Evolutionary conservation across 2,888 invertebrate genomes (phyloP).

Genomic region (Mesoligia furuncula): DNA sequence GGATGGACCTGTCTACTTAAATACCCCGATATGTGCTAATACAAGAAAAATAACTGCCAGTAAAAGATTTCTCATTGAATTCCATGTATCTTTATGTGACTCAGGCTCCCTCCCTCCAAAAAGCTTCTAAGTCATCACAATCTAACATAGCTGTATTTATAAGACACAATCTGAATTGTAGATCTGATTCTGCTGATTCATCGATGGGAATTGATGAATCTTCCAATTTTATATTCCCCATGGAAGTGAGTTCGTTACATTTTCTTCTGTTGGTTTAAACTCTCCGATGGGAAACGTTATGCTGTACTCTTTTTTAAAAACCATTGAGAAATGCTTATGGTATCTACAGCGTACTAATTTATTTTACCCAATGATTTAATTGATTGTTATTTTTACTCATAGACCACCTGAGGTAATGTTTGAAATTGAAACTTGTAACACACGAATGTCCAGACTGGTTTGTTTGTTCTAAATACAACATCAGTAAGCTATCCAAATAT

Average conservation of each 20-base stretch:
- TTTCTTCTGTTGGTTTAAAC: constrained; percentile 4
- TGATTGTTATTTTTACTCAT: background rate
- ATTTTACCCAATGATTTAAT: background rate
- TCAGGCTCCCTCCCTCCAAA: no score
- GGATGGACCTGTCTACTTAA: background rate
- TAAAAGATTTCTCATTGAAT: background rate
- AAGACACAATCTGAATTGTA: constrained; percentile 44
- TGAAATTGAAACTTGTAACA: background rate
- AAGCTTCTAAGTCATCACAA: constrained; percentile 8
- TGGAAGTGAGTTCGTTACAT: constrained; percentile 6
- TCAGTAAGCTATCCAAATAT: background rate
- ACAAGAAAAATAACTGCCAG: background rate
- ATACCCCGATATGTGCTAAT: background rate
- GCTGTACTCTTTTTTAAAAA: background rate
- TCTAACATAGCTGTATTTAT: constrained; percentile 13
- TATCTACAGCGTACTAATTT: background rate
- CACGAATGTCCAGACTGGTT: background rate
- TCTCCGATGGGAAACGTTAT: background rate
- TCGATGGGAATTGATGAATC: constrained; percentile 32
- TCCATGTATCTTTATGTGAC: background rate
- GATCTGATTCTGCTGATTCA: constrained; percentile 24
- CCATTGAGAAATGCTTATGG: background rate
- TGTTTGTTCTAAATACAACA: background rate
- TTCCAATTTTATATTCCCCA: constrained; percentile 14
- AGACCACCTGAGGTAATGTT: background rate